Evolutionary conservation across 2,888 invertebrate genomes (phyloP), one percentile per base, ranked within the genome.

Genomic region (Cepaea hortensis): DNA sequence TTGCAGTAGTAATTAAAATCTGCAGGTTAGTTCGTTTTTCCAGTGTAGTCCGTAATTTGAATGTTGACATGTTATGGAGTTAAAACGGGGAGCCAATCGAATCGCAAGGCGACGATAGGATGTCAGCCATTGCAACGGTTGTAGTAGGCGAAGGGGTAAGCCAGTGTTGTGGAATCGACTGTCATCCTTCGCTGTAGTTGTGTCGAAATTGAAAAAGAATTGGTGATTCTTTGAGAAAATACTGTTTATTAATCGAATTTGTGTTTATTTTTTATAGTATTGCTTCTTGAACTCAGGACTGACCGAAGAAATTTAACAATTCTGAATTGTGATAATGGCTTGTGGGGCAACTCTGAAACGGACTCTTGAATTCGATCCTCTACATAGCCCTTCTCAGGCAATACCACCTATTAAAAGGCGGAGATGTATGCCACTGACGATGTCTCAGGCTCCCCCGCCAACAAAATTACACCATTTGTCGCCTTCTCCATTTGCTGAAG

Each of bases 271-370:
- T 48, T 35, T 23, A n/a, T 23, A 18, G 18, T 77, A 70, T 13
- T 35, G 48, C 55, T n/a, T 50, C 9, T 50, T 65, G 5, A n/a
- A 9, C n/a, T 13, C 18, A 23, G n/a, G 62, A 85, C 46, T 62
- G 61, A 20, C 61, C 20, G 18, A n/a, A 46, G 50, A 68, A 75
- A 82, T 48, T 23, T 20, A 86, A 80, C 83, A 80, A 84, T 83
- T 50, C 81, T n/a, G 62, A 35, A 79, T 62, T 80, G 35, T 76
- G 70, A 87, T 35, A 73, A 99, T 99, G 98, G 98, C 98, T 96
- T 98, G 98, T 96, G 94, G 93, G 88, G 98, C 98, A 95, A 98
- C 98, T 94, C 96, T 98, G 91, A 98, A 98, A 96, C 96, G 98
- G 95, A 97, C 97, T 94, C 96, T 98, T 94, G 98, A 98, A 95